Conservation (phyloP, 2,888 invertebrate species). For the Gibbula magus region DNA sequence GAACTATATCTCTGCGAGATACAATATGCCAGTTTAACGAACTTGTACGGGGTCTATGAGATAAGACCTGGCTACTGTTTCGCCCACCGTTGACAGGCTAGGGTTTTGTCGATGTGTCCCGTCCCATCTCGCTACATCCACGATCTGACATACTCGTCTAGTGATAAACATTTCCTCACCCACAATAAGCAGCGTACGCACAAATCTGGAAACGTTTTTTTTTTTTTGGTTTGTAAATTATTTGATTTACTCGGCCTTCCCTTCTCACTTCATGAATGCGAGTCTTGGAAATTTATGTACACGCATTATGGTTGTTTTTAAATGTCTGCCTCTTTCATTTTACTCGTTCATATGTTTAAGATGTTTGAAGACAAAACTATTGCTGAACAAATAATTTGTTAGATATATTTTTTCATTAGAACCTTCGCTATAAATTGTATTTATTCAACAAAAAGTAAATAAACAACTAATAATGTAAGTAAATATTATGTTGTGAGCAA, state of each 20-base stretch:
- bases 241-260: background rate
- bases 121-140: background rate
- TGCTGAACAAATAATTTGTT: background rate
- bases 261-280: background rate
- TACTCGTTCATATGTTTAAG: background rate
- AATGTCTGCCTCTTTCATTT: background rate
- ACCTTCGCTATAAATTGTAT: background rate
- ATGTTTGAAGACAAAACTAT: background rate
- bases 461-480: background rate
- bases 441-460: background rate
- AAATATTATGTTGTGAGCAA: background rate
- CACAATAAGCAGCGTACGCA: background rate
- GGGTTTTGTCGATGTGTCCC: background rate
- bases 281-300: background rate
- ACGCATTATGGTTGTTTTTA: background rate
- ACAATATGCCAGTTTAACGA: slow-evolving; percentile 16
- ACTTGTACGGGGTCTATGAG: background rate
- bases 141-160: background rate
- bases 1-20: slow-evolving; percentile 20
- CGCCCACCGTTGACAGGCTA: background rate
- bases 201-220: background rate
- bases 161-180: background rate
- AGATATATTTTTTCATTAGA: background rate
- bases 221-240: background rate
- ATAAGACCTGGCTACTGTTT: background rate